Percentiles rank a stretch among this genome's conserved stretches.
These are phyloP conservation scores for Phoebastria nigripes DNA, from an alignment of 2,797 vertebrate species.

Conservation along the genomic window DNA sequence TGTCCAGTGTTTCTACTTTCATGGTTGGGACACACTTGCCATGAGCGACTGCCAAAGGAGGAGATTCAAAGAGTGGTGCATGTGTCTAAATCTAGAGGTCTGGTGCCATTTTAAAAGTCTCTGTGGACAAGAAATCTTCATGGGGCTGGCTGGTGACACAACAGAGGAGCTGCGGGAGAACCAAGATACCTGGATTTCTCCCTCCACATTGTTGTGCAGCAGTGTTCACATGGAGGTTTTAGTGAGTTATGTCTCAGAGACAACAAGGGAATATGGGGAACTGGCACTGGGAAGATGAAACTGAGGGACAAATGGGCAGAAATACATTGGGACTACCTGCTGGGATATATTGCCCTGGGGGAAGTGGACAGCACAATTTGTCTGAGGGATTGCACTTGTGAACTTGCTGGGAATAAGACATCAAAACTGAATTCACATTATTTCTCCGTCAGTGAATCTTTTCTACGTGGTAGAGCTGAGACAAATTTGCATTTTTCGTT, in stretches of 20 bases:
- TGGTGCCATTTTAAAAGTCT: background rate
- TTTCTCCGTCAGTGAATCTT: background rate
- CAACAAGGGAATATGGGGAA: background rate
- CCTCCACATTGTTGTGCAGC: accelerated
- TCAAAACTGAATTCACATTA: background rate
- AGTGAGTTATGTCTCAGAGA: background rate
- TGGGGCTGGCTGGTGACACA: accelerated
- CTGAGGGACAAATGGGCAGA: background rate
- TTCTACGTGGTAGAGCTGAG: background rate
- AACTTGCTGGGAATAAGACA: background rate
- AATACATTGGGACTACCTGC: background rate
- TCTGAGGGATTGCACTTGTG: background rate
- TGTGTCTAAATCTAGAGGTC: background rate
- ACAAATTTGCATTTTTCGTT: background rate
- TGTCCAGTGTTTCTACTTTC: background rate
- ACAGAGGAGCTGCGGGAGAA: background rate
- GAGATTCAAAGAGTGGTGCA: background rate
- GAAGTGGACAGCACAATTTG: background rate
- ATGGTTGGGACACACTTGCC: accelerated
- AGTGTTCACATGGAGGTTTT: accelerated
- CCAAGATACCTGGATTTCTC: background rate
- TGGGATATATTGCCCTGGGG: background rate
- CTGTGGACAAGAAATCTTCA: background rate
- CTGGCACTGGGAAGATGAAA: background rate
- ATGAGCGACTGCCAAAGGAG: background rate